phyloP scores from a whole-genome alignment of 2,797 vertebrate genomes.

The Brachyrhaphis roseni region DNA sequence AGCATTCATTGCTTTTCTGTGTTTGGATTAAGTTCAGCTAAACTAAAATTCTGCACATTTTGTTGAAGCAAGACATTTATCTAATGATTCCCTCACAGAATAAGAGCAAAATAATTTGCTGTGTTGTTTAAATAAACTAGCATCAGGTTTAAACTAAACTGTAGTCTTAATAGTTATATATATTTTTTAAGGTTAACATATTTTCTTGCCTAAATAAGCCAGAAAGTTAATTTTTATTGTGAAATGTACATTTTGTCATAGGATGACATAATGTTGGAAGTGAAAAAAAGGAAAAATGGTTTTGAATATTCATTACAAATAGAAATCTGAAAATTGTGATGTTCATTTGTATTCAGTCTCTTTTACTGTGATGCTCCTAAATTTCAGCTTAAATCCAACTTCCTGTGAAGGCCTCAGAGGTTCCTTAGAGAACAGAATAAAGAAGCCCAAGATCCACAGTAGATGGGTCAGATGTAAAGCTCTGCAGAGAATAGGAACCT shows the following conservation, averaged over 20 bases:
- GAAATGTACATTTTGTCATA: neutral
- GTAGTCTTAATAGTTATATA: rapidly evolving
- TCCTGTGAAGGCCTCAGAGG: neutral
- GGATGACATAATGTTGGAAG: neutral
- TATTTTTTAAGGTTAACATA: neutral
- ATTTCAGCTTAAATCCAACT: neutral
- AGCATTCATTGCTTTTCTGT: slow-evolving; percentile 8
- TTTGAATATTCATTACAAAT: neutral
- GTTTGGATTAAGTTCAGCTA: neutral
- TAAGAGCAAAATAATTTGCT: neutral
- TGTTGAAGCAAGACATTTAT: neutral
- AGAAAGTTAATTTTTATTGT: rapidly evolving
- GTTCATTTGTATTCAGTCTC: neutral
- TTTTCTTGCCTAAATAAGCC: rapidly evolving
- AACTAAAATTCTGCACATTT: neutral
- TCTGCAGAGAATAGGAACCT: neutral
- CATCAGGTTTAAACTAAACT: rapidly evolving
- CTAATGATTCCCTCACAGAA: neutral
- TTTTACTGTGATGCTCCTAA: neutral
- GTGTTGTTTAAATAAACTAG: rapidly evolving
- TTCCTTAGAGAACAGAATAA: neutral
- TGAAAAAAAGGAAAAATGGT: rapidly evolving
- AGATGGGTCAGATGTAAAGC: neutral
- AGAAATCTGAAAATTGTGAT: neutral
- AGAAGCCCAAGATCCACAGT: neutral